phyloP scores from a whole-genome alignment of 2,113 vertebrate genomes.

The Esox niger region DNA sequence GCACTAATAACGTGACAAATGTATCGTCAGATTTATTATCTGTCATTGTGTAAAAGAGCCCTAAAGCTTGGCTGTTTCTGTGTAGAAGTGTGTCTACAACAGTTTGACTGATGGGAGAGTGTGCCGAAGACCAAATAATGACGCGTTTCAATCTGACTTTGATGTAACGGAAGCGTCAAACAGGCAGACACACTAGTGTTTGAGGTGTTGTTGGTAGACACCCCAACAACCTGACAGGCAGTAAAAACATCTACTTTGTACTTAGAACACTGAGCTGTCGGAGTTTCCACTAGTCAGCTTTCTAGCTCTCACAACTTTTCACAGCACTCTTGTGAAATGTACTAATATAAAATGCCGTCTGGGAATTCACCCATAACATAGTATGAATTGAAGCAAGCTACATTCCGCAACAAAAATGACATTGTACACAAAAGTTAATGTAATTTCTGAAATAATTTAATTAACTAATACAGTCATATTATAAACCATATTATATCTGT shows the following conservation, averaged over 20 bases:
- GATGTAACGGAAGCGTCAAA: conserved; percentile 1
- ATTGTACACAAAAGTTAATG: neutral
- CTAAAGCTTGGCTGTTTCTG: neutral
- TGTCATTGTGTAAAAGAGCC: no score
- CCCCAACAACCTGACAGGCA: neutral
- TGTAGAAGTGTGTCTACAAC: conserved; percentile 14
- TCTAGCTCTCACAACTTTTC: no score
- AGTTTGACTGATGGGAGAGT: neutral
- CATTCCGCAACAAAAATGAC: neutral
- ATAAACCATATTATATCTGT: conserved; percentile 10
- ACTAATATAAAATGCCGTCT: no score
- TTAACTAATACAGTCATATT: conserved; percentile 30
- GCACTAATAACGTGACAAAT: no score
- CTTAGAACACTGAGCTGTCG: neutral
- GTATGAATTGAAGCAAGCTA: no score
- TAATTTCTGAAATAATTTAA: conserved; percentile 18
- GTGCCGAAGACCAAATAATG: neutral
- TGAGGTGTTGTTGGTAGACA: no score
- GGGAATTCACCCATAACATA: no score
- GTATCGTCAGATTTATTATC: no score
- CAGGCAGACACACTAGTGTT: neutral
- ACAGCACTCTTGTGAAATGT: no score
- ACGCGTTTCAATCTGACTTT: neutral
- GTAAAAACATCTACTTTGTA: neutral
- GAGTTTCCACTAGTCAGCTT: no score